phyloP scores from a whole-genome alignment of 2,113 vertebrate genomes.

The Perognathus longimembris region DNA sequence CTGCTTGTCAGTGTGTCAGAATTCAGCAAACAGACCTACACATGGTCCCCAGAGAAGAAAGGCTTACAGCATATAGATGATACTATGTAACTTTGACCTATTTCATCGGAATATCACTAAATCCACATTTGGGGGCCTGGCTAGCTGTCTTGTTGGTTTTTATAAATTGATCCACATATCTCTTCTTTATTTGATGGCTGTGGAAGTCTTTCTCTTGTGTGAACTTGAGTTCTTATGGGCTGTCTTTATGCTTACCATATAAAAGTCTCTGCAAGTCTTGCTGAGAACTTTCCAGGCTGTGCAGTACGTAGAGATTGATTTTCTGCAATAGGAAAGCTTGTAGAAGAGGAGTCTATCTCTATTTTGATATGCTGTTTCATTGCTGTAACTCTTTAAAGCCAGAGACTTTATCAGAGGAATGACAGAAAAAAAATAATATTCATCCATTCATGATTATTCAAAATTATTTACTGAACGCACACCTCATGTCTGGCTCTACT shows the following conservation, averaged over 20 bases:
- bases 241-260: slow-evolving; percentile 15
- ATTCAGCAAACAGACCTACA: slow-evolving; percentile 53
- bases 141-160: slow-evolving; percentile 29
- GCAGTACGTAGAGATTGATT: neutral
- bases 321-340: neutral
- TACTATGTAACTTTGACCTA: slow-evolving; percentile 29
- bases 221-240: slow-evolving; percentile 5
- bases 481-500: neutral
- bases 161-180: slow-evolving; percentile 30
- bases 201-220: slow-evolving; percentile 29
- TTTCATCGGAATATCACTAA: neutral
- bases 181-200: slow-evolving; percentile 5
- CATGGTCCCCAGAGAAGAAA: neutral
- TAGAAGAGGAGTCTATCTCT: neutral
- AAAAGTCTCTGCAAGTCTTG: neutral
- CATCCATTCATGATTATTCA: neutral
- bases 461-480: neutral
- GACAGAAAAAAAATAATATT: neutral
- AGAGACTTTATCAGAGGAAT: neutral
- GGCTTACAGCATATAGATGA: slow-evolving; percentile 45
- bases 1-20: slow-evolving; percentile 32
- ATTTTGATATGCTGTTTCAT: neutral
- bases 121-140: neutral
- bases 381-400: neutral
- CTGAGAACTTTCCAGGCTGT: neutral